Conservation (phyloP, 2,113 vertebrate species). For the Syngnathoides biaculeatus region DNA sequence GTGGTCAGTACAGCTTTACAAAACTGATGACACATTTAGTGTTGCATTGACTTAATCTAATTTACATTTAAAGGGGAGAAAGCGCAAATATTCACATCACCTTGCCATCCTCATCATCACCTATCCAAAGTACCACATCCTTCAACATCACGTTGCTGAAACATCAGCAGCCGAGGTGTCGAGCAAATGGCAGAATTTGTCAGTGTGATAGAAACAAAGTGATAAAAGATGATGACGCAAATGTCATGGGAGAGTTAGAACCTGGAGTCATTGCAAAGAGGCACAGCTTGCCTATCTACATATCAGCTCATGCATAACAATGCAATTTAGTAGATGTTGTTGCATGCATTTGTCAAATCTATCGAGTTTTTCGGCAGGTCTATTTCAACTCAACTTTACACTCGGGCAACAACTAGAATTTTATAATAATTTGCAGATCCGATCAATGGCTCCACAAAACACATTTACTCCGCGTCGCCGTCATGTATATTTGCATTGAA, state of each 20-base stretch:
- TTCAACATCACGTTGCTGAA: conserved; percentile 12
- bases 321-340: neutral
- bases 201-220: conserved; percentile 40
- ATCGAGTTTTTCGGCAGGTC: neutral
- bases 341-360: neutral
- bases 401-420: too few species aligned
- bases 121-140: neutral
- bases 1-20: conserved; percentile 51
- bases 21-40: neutral
- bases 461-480: too few species aligned
- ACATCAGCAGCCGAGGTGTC: conserved; percentile 39
- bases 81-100: neutral
- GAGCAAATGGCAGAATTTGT: conserved; percentile 35
- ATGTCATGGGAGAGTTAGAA: conserved; percentile 27
- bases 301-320: neutral
- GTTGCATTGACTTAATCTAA: neutral
- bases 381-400: too few species aligned
- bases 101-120: neutral
- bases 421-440: too few species aligned
- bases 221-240: conserved; percentile 42
- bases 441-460: too few species aligned
- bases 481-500: too few species aligned
- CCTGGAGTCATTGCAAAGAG: conserved; percentile 16
- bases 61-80: neutral
- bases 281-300: conserved; percentile 14